These are phyloP conservation scores for Himalopsyche tibetana DNA, from an alignment of 2,888 invertebrate species.

Conservation along the genomic window DNA sequence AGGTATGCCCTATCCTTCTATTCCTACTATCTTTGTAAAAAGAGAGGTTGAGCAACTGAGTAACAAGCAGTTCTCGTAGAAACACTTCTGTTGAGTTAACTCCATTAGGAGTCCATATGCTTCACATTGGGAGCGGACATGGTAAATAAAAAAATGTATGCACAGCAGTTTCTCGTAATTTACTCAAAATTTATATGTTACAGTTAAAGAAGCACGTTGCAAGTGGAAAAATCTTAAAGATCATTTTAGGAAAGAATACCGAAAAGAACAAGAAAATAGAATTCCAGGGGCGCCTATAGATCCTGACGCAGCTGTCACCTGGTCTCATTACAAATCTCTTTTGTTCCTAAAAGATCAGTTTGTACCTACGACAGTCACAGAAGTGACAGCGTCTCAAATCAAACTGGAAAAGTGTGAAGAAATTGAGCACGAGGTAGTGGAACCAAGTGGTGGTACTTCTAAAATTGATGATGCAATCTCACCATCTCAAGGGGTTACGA, in stretches of 20 bases:
- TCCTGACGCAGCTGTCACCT: neutral
- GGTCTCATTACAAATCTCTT: conserved; percentile 55
- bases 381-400: conserved; percentile 32
- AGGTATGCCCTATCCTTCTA: too few species aligned
- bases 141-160: too few species aligned
- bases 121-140: too few species aligned
- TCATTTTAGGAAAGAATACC: conserved; percentile 55
- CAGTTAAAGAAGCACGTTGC: conserved; percentile 55
- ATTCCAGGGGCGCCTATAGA: conserved; percentile 13
- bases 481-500: neutral
- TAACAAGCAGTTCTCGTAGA: too few species aligned
- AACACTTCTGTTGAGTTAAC: too few species aligned
- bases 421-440: neutral
- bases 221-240: conserved; percentile 59
- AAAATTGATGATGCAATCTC: neutral
- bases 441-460: conserved; percentile 17
- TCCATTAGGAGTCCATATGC: too few species aligned
- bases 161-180: too few species aligned
- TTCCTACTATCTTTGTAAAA: too few species aligned
- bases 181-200: neutral
- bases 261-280: conserved; percentile 47
- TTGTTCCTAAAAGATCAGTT: conserved; percentile 56
- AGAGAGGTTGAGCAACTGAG: too few species aligned
- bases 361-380: conserved; percentile 22
- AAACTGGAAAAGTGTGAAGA: conserved; percentile 48